Conservation (phyloP, 2,797 vertebrate genomes). For the Peromyscus attwateri region DNA sequence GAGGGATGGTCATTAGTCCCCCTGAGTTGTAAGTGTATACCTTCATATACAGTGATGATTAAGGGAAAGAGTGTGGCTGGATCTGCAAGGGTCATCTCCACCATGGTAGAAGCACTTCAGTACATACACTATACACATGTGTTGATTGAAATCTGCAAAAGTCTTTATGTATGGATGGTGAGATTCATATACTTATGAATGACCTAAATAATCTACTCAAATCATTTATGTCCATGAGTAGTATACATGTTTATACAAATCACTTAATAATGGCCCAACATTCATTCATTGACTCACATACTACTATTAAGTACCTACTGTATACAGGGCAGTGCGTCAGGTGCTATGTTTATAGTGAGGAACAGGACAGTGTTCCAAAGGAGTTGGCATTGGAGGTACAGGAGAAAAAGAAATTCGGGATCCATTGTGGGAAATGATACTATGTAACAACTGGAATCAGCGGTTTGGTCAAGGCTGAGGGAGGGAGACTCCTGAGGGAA, state of each 20-base stretch:
- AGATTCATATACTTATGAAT: not conserved
- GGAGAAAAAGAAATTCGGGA: slow-evolving; percentile 45
- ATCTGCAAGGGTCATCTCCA: not conserved
- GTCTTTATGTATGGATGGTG: not conserved
- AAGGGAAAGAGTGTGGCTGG: not conserved
- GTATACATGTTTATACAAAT: not conserved
- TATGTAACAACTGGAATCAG: slow-evolving; percentile 11
- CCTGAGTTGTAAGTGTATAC: not conserved
- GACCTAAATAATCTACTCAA: not conserved
- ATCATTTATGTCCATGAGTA: slow-evolving; percentile 9
- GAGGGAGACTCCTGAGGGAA: slow-evolving; percentile 2
- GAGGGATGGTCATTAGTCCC: not conserved
- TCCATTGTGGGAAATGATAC: slow-evolving; percentile 8
- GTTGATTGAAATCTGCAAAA: not conserved
- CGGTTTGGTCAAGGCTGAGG: not conserved
- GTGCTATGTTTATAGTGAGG: not conserved
- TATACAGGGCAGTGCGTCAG: not conserved
- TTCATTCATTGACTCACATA: not conserved
- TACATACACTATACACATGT: not conserved
- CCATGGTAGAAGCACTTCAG: not conserved
- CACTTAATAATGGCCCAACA: not conserved
- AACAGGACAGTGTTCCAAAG: not conserved
- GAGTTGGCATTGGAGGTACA: not conserved
- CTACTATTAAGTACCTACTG: not conserved
- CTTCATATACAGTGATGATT: not conserved